A percentile compares a stretch with the other conserved stretches of the same genome.
phyloP scores from a whole-genome alignment of 2,888 invertebrate species.

The Tanypteryx hageni region DNA sequence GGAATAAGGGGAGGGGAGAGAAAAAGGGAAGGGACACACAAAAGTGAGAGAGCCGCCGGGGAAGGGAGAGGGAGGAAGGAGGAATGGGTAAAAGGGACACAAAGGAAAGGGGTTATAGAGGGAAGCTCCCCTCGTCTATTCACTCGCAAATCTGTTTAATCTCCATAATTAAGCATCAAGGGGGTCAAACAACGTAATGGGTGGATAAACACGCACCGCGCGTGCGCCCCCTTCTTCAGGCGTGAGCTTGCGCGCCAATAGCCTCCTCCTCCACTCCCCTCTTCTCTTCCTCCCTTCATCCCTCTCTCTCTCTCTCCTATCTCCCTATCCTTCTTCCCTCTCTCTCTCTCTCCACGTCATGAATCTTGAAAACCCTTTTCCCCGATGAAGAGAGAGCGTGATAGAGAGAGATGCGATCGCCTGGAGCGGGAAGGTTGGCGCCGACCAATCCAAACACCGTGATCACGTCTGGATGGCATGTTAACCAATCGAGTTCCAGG shows the following conservation, averaged over 20 bases:
- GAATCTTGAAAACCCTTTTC: constrained; percentile 49
- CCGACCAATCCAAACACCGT: constrained; percentile 56
- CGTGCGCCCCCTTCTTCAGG: not conserved
- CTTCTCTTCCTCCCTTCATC: not conserved
- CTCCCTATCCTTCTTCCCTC: not conserved
- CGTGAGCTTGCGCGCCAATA: constrained; percentile 25
- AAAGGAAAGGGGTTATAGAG: not conserved
- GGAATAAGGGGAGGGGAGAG: not conserved
- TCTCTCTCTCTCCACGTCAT: not conserved
- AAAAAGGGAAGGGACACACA: not conserved
- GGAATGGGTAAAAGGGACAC: not conserved
- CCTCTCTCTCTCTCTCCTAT: not conserved
- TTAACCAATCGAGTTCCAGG: constrained; percentile 44
- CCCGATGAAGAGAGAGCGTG: not conserved
- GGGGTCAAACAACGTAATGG: constrained; percentile 59
- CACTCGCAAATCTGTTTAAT: constrained; percentile 61
- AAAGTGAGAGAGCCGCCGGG: not conserved
- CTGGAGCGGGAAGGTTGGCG: constrained; percentile 16
- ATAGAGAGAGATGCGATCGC: not conserved
- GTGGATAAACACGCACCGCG: constrained; percentile 33
- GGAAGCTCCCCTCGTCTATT: not conserved
- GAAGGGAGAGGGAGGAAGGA: not conserved
- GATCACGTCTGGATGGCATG: constrained; percentile 7
- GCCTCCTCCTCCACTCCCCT: not conserved
- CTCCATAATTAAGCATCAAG: constrained; percentile 62